Base-by-base conservation (phyloP, 1,140 invertebrate genomes). In the Trichonephila clavipes region DNA sequence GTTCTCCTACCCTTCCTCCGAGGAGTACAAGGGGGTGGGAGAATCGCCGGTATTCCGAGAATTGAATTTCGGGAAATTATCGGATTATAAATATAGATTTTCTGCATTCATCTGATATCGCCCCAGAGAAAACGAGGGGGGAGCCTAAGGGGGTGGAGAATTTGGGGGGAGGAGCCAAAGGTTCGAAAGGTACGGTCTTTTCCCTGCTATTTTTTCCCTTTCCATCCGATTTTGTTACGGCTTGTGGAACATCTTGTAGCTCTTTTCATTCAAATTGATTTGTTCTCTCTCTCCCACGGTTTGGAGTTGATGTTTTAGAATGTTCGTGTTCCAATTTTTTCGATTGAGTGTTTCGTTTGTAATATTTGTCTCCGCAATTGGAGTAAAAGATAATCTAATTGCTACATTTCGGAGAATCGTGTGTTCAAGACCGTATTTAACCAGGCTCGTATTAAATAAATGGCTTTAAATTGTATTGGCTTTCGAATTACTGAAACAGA, bases 51-150 rank as follows among this genome's bases (percentile, higher is more conserved):
- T 77, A 34, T 77, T 77, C 72, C 12, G 24, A 34, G 69, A 90
- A 82, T 90, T 90, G 58, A 90, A 90, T 90, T 90, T 90, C 69
- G 69, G 28, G 51, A 77, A 90, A 90, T 90, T 62, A 90, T 82
- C 77, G 89, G 89, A 90, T 90, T 90, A 90, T 24, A 44, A 82
- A 90, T 82, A 82, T 90, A 81, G 77, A 90, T 34, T 90, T 90
- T 44, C 72, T 62, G 69, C 24, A 18, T 59, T 88, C 86, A 64
- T 88, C 86, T 64, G 86, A 83, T 88, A 64, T 88, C 24, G 61
- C n/a, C 64, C 24, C 10, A 14, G 19, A 19, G 28, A 40, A 61
- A 66, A 16, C 21, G 44, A 7, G 2, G 51, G 7, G 8, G 40
- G 81, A 19, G 34, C 1, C 10, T 28, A 72, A 28, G 14, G 28